phyloP scores from a whole-genome alignment of 2,888 invertebrate species.

The Lasioglossum calceatum region DNA sequence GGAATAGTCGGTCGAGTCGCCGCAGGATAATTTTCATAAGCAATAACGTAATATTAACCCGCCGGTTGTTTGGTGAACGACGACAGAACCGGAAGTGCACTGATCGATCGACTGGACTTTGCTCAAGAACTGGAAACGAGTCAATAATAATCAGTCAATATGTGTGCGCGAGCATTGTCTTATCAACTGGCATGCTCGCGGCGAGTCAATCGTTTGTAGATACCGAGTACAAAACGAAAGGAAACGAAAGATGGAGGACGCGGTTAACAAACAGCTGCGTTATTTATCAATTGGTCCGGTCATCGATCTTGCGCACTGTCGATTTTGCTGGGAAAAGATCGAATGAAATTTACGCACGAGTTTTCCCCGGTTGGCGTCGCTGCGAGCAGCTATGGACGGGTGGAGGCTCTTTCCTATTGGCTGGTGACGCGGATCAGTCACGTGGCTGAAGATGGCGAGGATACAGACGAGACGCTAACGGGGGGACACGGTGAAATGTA shows the following conservation, averaged over 20 bases:
- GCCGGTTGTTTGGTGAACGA: slow-evolving; percentile 17
- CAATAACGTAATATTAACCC: slow-evolving; percentile 49
- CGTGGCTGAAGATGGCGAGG: background rate
- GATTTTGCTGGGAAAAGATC: background rate
- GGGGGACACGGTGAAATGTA: background rate
- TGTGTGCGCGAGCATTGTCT: slow-evolving; percentile 54
- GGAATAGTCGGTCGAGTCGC: slow-evolving; percentile 21
- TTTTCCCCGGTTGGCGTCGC: background rate
- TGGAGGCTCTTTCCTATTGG: background rate
- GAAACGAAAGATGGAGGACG: background rate
- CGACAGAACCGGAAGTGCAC: slow-evolving; percentile 23
- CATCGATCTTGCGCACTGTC: slow-evolving; percentile 49
- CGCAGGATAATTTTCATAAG: slow-evolving; percentile 43
- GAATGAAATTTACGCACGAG: background rate
- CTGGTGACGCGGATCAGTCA: background rate
- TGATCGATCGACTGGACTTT: slow-evolving; percentile 41
- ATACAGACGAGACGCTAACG: background rate
- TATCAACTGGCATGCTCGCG: slow-evolving; percentile 15
- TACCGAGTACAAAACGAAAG: slow-evolving; percentile 63
- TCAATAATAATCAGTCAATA: slow-evolving; percentile 71
- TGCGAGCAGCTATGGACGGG: background rate
- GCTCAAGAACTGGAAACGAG: slow-evolving; percentile 64
- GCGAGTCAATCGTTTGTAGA: slow-evolving; percentile 55
- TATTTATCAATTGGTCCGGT: slow-evolving; percentile 27
- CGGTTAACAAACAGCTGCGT: slow-evolving; percentile 22